These are phyloP conservation scores for Stictocephala bisonia DNA, from an alignment of 2,888 invertebrate species.

Conservation along the genomic window DNA sequence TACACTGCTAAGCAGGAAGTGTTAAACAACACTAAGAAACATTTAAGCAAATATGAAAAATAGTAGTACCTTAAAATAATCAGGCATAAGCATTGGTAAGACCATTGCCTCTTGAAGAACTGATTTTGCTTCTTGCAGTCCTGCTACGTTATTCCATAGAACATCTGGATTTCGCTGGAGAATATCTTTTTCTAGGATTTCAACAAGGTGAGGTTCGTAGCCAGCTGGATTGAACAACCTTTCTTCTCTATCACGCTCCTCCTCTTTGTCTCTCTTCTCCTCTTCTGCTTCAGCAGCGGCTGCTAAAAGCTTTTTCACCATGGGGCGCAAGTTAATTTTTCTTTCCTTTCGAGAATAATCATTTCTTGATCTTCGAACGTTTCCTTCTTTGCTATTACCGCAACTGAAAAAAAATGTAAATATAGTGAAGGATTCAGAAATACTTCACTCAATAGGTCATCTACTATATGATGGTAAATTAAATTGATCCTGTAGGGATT, in stretches of 20 bases:
- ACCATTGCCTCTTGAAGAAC: conserved; percentile 89
- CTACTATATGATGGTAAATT: no score
- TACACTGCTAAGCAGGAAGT: neutral
- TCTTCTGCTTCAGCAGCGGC: conserved; percentile 50
- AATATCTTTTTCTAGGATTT: conserved; percentile 86
- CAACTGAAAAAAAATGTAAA: no score
- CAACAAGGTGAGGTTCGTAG: conserved; percentile 81
- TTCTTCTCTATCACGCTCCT: conserved; percentile 61
- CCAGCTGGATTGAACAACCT: conserved; percentile 75
- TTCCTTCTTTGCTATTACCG: conserved; percentile 30
- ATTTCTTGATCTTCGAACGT: conserved; percentile 64
- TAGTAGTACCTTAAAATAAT: conserved; percentile 79
- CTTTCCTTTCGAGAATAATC: conserved; percentile 64
- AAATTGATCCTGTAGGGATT: no score
- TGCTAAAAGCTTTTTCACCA: conserved; percentile 54
- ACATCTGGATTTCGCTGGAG: conserved; percentile 84
- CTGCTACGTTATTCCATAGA: conserved; percentile 83
- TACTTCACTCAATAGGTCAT: no score
- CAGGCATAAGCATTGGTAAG: conserved; percentile 86
- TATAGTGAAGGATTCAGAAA: no score
- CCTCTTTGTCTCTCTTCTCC: conserved; percentile 54
- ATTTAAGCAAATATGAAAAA: neutral
- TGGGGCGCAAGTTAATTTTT: conserved; percentile 45
- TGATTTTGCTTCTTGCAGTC: conserved; percentile 79
- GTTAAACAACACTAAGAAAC: neutral